Base-by-base conservation (phyloP, 1,140 invertebrate genomes). In the Drosophila gunungcola region DNA sequence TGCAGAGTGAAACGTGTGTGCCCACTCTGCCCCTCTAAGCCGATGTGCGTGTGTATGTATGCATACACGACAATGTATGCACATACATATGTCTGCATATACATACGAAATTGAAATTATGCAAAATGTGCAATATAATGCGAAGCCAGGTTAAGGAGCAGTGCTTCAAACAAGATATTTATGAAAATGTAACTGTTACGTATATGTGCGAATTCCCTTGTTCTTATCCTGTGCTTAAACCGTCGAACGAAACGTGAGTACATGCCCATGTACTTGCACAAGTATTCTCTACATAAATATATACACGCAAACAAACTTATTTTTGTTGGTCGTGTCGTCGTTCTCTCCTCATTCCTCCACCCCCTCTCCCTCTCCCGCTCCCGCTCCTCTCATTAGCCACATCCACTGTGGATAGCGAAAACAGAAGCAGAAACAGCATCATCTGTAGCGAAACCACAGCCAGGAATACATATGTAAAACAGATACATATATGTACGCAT, bases 21-120 rank as follows among this genome's bases (percentile, higher is more conserved):
- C 13, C 32, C 5, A 25, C 4, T 55, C 12, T 29, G 4, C 9
- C n/a, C 10, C n/a, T n/a, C 2, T 10, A 36, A 38, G 16, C n/a
- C 34, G 25, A n/a, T 63, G 21, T 38, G 62, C 7, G 32, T 36
- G 25, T 60, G 29, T 45, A 45, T 57, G 55, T 46, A 41, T 34
- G 42, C 27, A 51, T 16, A 34, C 48, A 16, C 48, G 9, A 32
- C 25, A 32, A 51, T 51, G 49, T 38, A 38, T 63, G 38, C 54
- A 38, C 54, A 46, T 63, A 56, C 52, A 45, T 69, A 43, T 62
- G 27, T 38, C 55, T 64, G 48, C 64, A 62, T 56, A 48, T 63
- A 73, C 64, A 61, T 42, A 63, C 69, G 27, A 78, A 72, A 51
- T 45, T 45, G n/a, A 63, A 78, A 70, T 77, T 63, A 70, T 78